phyloP scores from a whole-genome alignment of 2,888 invertebrate species.

The Pyralis farinalis region DNA sequence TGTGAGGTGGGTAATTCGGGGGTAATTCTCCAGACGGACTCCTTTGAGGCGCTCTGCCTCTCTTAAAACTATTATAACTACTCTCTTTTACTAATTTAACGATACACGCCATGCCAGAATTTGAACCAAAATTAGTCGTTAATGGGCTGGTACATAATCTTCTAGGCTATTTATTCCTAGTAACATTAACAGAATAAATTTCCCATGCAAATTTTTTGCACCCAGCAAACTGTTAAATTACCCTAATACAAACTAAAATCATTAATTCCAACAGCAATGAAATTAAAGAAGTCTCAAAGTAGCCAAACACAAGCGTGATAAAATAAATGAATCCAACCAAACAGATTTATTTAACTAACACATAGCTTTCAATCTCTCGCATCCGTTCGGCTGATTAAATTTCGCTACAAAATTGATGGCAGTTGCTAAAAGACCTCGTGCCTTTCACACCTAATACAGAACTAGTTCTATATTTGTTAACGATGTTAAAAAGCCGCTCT shows the following conservation, averaged over 20 bases:
- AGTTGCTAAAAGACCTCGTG: conserved; percentile 41
- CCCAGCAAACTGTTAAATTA: conserved; percentile 5
- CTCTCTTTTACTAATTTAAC: too few species aligned
- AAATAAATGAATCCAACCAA: conserved; percentile 1
- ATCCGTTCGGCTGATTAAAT: conserved; percentile 39
- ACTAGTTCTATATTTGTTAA: conserved; percentile 28
- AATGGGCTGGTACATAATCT: too few species aligned
- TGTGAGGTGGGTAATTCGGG: too few species aligned
- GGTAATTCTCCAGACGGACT: too few species aligned
- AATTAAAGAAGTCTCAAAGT: conserved; percentile 7
- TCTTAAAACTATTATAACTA: too few species aligned
- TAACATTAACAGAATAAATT: background rate
- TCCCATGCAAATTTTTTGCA: conserved; percentile 2
- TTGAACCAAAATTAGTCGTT: too few species aligned
- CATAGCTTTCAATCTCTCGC: conserved; percentile 26
- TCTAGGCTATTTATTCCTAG: too few species aligned
- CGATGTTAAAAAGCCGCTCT: conserved; percentile 19
- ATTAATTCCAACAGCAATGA: conserved; percentile 8
- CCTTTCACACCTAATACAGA: conserved; percentile 46
- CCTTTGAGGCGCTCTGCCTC: too few species aligned
- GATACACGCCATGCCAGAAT: too few species aligned
- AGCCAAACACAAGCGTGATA: conserved; percentile 7
- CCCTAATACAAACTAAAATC: conserved; percentile 5
- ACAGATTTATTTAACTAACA: conserved; percentile 21
- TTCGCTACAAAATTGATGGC: conserved; percentile 37